Evolutionary conservation across 2,797 vertebrate species (phyloP), one percentile per base, ranked within the genome.

Genomic region (Poecilia wingei): DNA sequence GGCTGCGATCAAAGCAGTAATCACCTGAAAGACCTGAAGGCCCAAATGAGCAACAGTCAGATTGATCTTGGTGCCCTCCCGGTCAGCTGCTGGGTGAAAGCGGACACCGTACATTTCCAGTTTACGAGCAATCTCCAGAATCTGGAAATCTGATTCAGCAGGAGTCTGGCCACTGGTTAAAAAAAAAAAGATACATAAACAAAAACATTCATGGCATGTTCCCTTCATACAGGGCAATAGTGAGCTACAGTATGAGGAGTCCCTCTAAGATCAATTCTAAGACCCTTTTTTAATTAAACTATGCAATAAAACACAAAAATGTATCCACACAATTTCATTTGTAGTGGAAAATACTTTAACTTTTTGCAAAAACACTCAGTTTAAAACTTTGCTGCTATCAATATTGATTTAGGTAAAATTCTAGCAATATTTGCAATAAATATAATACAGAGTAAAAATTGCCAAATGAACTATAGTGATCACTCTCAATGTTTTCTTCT

Each of bases 91-190:
- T 0, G 95, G 94, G 87, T 99, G 97, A 92, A 98, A 98, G 51
- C 98, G 96, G 78, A 99, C 96, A 33, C 98, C 98, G 0, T 98
- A 99, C 97, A 98, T 96, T 87, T 99, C 98, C 91, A 99, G 92
- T 78, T 99, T 98, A n/a, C 98, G 96, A 33, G 96, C 97, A 25
- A 99, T 97, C 90, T 99, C 98, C 76, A 99, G 95, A 87, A 99
- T 97, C 88, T 99, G 98, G 73, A 98, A 99, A 90, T 99, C 98
- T 0, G 98, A 99, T 91, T 99, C 98, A 0, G 98, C 98, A n/a
- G 98, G 98, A 74, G 97, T 99, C 91, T 99, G 97, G 76, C 97
- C 97, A 84, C 98, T 99, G 85, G 16, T 57, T 6, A 1, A 9
- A 55, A 82, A 14, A 5, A 31, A 61, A 28, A 31, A 28, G 12